A percentile compares a stretch with the other conserved stretches of the same genome.
These are phyloP conservation scores for Rhizoglyphus robini DNA, from an alignment of 1,140 invertebrate species.

Conservation along the genomic window DNA sequence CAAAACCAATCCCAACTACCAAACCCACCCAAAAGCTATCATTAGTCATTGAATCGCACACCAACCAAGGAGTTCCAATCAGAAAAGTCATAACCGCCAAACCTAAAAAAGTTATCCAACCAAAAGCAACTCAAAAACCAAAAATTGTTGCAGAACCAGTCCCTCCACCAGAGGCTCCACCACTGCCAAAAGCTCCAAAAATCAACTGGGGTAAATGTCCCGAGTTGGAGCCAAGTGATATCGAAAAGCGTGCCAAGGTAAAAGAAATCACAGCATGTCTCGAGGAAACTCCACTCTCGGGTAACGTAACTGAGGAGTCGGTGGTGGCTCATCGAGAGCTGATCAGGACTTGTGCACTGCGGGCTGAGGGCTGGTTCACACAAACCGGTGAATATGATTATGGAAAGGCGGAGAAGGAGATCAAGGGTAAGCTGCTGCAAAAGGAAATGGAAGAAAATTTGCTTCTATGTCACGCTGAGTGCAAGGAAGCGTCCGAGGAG, in stretches of 20 bases:
- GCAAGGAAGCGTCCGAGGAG: constrained; percentile 22
- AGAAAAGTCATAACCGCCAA: background rate
- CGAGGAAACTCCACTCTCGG: constrained; percentile 22
- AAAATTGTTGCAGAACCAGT: background rate
- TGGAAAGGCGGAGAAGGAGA: constrained; percentile 28
- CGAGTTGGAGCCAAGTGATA: constrained; percentile 23
- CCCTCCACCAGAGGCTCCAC: background rate
- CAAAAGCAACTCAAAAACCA: background rate
- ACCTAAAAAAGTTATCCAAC: background rate
- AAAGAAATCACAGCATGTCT: constrained; percentile 26
- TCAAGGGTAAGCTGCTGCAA: constrained; percentile 27
- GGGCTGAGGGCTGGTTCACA: constrained; percentile 23
- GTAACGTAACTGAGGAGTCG: constrained; percentile 22
- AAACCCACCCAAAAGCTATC: background rate
- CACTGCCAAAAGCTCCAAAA: constrained; percentile 19
- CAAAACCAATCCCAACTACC: background rate
- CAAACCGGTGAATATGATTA: constrained; percentile 25
- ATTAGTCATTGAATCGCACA: background rate
- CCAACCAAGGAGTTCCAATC: background rate
- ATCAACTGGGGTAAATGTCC: constrained; percentile 26
- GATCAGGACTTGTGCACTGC: constrained; percentile 24
- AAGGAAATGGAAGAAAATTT: constrained; percentile 22
- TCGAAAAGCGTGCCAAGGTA: constrained; percentile 23
- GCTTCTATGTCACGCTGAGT: constrained; percentile 18
- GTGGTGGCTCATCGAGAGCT: constrained; percentile 24